Base-by-base conservation (phyloP, 2,888 invertebrate species). In the Apotomis capreana region DNA sequence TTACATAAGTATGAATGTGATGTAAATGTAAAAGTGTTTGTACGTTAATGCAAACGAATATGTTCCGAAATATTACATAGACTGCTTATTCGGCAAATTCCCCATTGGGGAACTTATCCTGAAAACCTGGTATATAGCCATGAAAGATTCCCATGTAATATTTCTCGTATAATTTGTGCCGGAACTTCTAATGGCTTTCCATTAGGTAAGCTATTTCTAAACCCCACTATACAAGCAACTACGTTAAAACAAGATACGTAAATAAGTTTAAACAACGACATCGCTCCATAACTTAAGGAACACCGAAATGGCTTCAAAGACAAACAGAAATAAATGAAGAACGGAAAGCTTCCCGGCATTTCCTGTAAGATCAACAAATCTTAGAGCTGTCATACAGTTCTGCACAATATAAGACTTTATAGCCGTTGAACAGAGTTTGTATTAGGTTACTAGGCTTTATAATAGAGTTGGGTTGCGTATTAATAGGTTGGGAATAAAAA, bases 301-400 rank as follows among this genome's bases (percentile, higher is more conserved):
- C 49, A 15, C 52, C n/a, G 52, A 59, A 68, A 68, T 58, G 52
- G 40, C 60, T 60, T 68, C 59, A 68, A 68, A 68, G 52, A 60
- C 51, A 59, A 60, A 60, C 60, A 60, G 49, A 70, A 73, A 69
- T 69, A 68, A 75, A 57, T 49, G 40, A 54, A 69, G 15, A 52
- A 2, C 49, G 52, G 5, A 65, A 71, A 59, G 58, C 67, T 67
- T 67, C 55, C 54, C 12, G 49, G 60, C 51, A 68, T 74, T 76
- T 76, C 76, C 76, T 74, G 76, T 63, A 36, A 40, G 3, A 57
- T 70, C 65, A 69, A 73, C 64, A 64, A 64, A 63, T 70, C 62
- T 68, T 70, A 26, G 37, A 58, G 58, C 60, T 70, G 65, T 74
- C 60, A 63, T 37, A 5, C 6, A 37, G 4, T 6, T 9, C 5